Evolutionary conservation across 2,888 invertebrate genomes (phyloP).

Genomic region (Phaedon cochleariae): DNA sequence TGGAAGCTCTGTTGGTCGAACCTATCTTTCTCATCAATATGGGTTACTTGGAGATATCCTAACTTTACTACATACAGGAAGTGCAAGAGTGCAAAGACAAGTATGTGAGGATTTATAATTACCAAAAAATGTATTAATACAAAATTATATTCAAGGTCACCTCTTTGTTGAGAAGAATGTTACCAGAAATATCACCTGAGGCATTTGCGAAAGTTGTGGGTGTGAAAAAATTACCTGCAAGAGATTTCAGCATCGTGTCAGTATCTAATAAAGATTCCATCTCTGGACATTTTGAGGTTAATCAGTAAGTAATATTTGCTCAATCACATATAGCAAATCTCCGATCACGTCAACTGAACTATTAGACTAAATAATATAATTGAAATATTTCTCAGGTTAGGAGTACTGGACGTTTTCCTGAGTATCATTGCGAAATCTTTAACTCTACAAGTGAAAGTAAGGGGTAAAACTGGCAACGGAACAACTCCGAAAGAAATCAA

Average conservation of each 20-base stretch:
- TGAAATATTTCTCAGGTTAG: conserved; percentile 64
- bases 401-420: conserved; percentile 88
- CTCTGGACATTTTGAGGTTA: conserved; percentile 64
- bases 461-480: conserved; percentile 68
- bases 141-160: conserved; percentile 70
- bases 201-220: conserved; percentile 81
- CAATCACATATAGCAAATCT: too few species aligned
- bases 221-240: conserved; percentile 74
- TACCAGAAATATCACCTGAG: conserved; percentile 89
- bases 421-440: conserved; percentile 92
- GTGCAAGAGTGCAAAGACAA: conserved; percentile 94
- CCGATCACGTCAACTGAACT: neutral
- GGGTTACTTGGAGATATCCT: conserved; percentile 85
- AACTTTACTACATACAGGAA: conserved; percentile 89
- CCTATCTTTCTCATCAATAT: conserved; percentile 89
- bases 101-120: conserved; percentile 53
- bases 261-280: conserved; percentile 63
- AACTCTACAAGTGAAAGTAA: conserved; percentile 87
- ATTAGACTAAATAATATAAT: neutral
- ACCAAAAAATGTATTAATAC: neutral
- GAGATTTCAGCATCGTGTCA: conserved; percentile 79
- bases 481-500: conserved; percentile 63
- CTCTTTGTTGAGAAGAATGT: conserved; percentile 83
- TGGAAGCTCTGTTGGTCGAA: conserved; percentile 89
- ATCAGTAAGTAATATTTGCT: conserved; percentile 51